Evolutionary conservation across 2,797 vertebrate genomes (phyloP), one percentile per base, ranked within the genome.

Genomic region (Tinamus major): DNA sequence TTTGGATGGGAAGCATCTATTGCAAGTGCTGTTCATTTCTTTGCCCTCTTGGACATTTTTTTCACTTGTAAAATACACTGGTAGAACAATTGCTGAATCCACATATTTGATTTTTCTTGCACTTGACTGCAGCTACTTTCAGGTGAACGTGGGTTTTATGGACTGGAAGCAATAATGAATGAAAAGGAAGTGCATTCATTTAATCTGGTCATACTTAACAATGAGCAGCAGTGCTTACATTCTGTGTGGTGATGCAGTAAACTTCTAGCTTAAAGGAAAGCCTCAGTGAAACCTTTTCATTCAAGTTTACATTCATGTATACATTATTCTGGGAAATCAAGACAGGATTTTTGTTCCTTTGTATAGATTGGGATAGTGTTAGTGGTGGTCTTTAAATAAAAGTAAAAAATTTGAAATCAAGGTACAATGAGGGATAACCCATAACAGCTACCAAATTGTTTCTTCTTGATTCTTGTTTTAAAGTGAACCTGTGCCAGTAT

Each of bases 71-170:
- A 83, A 51, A 88, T 46, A 5, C 29, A 56, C 39, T 31, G 19
- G 7, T 16, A 89, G 49, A 76, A 6, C 42, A 77, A 1, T 68
- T 23, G 26, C 4, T 48, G 55, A 85, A 61, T 71, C 44, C 26
- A 35, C 85, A 81, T 76, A 56, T 79, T 86, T 88, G 53, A 77
- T 74, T 86, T 94, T 94, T 90, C 86, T 86, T 83, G 64, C 62
- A 86, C 53, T 79, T 83, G 63, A 61, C 58, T 91, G n/a, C 51
- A 68, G 55, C 55, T 80, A 41, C 69, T 76, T 86, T 65, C 53
- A 77, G 64, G 53, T 68, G 16, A 16, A 46, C 41, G 29, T 48
- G 61, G 90, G 78, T 53, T 79, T 0, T 75, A 37, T 83, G 58
- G 72, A 29, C 80, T 79, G 6, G 58, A 67, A 82, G 77, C 44